Base-by-base conservation (phyloP, 2,888 invertebrate species). In the Hermodice carunculata region DNA sequence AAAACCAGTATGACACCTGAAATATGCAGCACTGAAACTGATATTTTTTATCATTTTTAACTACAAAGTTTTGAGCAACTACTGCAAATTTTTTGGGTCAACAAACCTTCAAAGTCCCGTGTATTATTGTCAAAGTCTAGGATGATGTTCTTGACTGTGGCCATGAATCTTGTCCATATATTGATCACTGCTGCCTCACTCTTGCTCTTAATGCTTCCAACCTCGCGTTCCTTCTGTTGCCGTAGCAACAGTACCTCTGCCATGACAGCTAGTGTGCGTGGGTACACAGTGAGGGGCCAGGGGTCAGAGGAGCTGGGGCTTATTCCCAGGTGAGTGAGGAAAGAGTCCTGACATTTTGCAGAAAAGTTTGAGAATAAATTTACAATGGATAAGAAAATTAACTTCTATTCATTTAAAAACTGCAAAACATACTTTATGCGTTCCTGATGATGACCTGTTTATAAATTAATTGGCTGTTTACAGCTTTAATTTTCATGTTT, bases 131-230 rank as follows among this genome's bases (percentile, higher is more conserved):
- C 78, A 71, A 72, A 67, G 49, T 37, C 77, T 70, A 72, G 66
- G 61, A 96, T 93, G 77, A 93, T 94, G 81, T 94, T 94, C 4
- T 94, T 94, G 62, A 98, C 88, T 0, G 96, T 95, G 78, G 93
- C 93, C 11, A 97, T 91, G 22, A 96, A 89, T 81, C 94, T 90
- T 84, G 94, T 93, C 95, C 97, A 96, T 83, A 97, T 95, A 56
- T 93, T 92, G 43, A 96, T 91, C 74, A 96, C 95, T 29, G 93
- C 92, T 32, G 93, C 92, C 88, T 97, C 96, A 76, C 94, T 93
- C 78, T 95, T 95, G 53, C 92, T 91, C 66, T 93, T 92, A 29
- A 93, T 90, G 81, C 94, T 92, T 6, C 48, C 59, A 11, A 83
- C 81, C 61, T 83, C 83, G 8, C 82, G 67, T 64, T 84, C 83